A percentile compares a stretch with the other conserved stretches of the same genome.
phyloP scores from a whole-genome alignment of 23 tunicate genomes.

The Trididemnum nubilum region DNA sequence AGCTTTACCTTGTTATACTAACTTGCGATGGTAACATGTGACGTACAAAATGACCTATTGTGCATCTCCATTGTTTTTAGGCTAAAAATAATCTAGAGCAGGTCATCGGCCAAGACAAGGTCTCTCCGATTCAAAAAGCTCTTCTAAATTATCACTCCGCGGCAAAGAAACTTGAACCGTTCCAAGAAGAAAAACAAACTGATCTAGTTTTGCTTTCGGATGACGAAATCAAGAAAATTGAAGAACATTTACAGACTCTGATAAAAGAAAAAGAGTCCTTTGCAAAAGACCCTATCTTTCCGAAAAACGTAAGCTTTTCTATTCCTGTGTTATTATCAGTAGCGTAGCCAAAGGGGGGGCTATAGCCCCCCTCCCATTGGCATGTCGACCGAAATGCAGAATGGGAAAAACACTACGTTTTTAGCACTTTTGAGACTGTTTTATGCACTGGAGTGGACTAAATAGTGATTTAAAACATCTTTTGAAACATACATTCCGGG shows the following conservation, averaged over 20 bases:
- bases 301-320: conserved; percentile 13
- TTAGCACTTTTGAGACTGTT: no score
- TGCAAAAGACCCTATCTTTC: neutral
- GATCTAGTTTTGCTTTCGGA: neutral
- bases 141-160: neutral
- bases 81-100: conserved; percentile 1
- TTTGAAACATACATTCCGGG: no score
- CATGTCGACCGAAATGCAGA: no score
- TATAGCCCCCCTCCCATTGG: no score
- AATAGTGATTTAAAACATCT: no score
- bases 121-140: neutral
- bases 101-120: conserved; percentile 1
- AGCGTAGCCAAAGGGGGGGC: no score
- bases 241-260: neutral
- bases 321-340: no score
- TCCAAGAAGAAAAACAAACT: neutral
- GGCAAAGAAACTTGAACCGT: neutral
- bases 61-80: no score
- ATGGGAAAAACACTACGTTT: no score
- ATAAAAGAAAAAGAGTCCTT: neutral
- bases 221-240: conserved; percentile 5
- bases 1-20: no score
- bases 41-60: no score
- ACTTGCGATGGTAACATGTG: neutral
- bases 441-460: no score